A percentile compares a stretch with the other conserved stretches of the same genome.
phyloP scores from a whole-genome alignment of 2,888 invertebrate species.

The Branchipolynoe longqiensis region DNA sequence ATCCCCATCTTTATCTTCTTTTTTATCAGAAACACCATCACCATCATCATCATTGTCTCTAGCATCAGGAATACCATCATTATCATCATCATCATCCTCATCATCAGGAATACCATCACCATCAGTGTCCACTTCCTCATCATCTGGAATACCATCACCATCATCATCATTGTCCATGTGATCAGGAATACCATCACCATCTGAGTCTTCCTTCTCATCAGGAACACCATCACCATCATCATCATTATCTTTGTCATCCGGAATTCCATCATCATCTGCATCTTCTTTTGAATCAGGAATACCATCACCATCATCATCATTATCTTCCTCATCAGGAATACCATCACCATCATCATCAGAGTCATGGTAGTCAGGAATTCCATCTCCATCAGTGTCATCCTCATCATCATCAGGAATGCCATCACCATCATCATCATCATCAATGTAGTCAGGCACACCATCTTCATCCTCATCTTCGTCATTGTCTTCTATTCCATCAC shows the following conservation, averaged over 20 bases:
- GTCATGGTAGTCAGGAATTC: slow-evolving; percentile 71
- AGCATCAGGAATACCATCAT: slow-evolving; percentile 76
- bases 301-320: slow-evolving; percentile 68
- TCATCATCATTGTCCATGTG: slow-evolving; percentile 66
- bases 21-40: slow-evolving; percentile 67
- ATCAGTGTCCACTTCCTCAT: slow-evolving; percentile 65
- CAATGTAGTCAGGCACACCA: slow-evolving; percentile 70
- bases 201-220: slow-evolving; percentile 71
- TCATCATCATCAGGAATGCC: slow-evolving; percentile 74
- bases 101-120: slow-evolving; percentile 66
- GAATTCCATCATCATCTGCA: slow-evolving; percentile 67
- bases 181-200: slow-evolving; percentile 70
- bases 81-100: slow-evolving; percentile 68
- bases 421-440: slow-evolving; percentile 69
- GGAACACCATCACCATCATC: slow-evolving; percentile 70
- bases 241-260: slow-evolving; percentile 68
- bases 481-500: slow-evolving; percentile 73
- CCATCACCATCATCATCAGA: slow-evolving; percentile 71
- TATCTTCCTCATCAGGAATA: slow-evolving; percentile 71
- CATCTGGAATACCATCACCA: slow-evolving; percentile 67
- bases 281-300: slow-evolving; percentile 67
- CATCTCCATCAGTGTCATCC: slow-evolving; percentile 69
- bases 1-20: slow-evolving; percentile 77
- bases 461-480: slow-evolving; percentile 67
- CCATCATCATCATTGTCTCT: slow-evolving; percentile 72